Conservation (phyloP, 2,113 vertebrate genomes). For the Toxotes chatareus region DNA sequence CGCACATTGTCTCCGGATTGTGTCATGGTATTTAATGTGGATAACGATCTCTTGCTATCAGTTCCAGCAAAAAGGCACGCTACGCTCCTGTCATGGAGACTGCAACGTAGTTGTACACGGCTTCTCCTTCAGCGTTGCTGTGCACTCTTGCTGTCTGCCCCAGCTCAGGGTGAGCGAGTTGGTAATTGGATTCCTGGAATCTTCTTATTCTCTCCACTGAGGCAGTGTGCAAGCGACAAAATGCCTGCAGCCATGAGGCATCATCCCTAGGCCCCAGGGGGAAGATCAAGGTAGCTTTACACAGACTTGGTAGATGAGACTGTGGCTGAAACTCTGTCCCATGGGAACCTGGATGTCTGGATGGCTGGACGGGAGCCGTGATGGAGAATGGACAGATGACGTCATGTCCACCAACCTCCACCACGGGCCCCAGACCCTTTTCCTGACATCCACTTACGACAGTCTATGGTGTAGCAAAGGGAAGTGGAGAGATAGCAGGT, state of each 20-base stretch:
- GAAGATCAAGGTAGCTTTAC: conserved; percentile 76
- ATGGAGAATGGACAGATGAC: conserved; percentile 39
- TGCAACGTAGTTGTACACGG: conserved; percentile 19
- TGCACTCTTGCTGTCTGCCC: conserved; percentile 58
- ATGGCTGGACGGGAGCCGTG: conserved; percentile 42
- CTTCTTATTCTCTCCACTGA: conserved; percentile 78
- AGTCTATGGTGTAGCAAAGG: conserved; percentile 26
- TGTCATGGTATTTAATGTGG: conserved; percentile 60
- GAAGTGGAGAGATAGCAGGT: conserved; percentile 23
- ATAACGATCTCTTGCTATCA: conserved; percentile 45
- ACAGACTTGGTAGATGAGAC: conserved; percentile 63
- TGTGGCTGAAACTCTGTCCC: conserved; percentile 51
- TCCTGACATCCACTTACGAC: conserved; percentile 36
- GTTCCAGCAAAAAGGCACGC: conserved; percentile 7
- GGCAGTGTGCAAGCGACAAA: conserved; percentile 73
- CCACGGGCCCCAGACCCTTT: conserved; percentile 9
- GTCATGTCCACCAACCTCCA: conserved; percentile 32
- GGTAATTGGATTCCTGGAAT: conserved; percentile 82
- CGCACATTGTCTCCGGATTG: conserved; percentile 45
- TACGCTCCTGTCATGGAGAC: conserved; percentile 41
- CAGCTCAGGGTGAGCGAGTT: conserved; percentile 64
- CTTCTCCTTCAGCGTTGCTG: conserved; percentile 49
- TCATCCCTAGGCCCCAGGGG: conserved; percentile 62
- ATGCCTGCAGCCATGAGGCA: conserved; percentile 71
- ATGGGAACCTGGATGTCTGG: conserved; percentile 50